A percentile compares a stretch with the other conserved stretches of the same genome.
These are phyloP conservation scores for Ischnura elegans DNA, from an alignment of 2,888 invertebrate species.

Conservation along the genomic window DNA sequence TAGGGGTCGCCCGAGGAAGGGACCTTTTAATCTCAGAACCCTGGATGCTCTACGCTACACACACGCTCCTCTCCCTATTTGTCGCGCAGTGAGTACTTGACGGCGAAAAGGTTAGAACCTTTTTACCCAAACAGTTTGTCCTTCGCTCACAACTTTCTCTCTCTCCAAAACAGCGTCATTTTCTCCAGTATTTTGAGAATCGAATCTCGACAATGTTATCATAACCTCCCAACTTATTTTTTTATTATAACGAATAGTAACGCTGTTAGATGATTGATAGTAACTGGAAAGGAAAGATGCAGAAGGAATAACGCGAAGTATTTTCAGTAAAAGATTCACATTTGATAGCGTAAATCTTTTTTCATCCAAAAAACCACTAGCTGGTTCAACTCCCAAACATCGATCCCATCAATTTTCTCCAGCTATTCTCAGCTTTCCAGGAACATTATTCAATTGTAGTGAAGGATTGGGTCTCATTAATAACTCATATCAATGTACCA, in stretches of 20 bases:
- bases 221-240: background rate
- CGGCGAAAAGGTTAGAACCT: background rate
- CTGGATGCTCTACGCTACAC: background rate
- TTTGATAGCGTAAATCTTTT: no score
- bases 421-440: no score
- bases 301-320: no score
- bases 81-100: background rate
- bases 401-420: no score
- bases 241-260: no score
- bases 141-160: background rate
- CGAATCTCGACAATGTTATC: background rate
- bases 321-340: no score
- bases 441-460: background rate
- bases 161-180: background rate
- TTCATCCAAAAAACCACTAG: no score
- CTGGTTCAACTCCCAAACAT: no score
- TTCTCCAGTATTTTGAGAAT: background rate
- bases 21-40: background rate
- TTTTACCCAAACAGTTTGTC: background rate
- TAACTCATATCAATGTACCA: background rate
- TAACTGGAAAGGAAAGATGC: no score
- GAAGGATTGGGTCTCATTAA: background rate
- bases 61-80: background rate
- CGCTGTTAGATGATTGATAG: no score
- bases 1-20: background rate